Percentiles rank a stretch among this genome's conserved stretches.
phyloP scores from a whole-genome alignment of 2,113 vertebrate species.

The Hyperopisus bebe region DNA sequence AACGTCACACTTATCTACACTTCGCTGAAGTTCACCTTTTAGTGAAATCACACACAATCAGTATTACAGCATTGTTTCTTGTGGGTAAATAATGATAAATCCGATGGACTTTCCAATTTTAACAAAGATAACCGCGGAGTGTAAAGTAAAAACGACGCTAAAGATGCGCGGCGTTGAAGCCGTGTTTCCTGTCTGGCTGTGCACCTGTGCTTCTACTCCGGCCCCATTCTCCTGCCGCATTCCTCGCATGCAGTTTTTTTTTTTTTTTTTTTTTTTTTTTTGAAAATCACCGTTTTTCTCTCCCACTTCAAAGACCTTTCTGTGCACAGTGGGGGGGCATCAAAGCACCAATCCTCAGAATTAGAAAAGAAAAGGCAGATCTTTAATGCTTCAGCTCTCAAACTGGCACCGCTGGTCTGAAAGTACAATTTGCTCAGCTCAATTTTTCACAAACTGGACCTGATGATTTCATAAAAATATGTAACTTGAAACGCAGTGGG shows the following conservation, averaged over 20 bases:
- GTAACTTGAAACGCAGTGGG: conserved; percentile 33
- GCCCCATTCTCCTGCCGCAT: conserved; percentile 12
- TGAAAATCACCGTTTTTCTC: conserved; percentile 58
- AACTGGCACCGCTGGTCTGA: conserved; percentile 56
- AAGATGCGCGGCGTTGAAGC: neutral
- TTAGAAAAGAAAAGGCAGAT: conserved; percentile 66
- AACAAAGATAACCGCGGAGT: neutral
- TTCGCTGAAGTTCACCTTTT: neutral
- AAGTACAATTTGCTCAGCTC: conserved; percentile 35
- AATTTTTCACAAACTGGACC: conserved; percentile 27
- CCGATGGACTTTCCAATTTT: neutral
- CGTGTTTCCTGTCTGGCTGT: neutral
- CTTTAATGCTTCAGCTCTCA: conserved; percentile 69
- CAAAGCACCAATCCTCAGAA: conserved; percentile 71
- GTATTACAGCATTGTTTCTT: neutral
- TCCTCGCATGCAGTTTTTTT: neutral
- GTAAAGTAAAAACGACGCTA: neutral
- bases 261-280: conserved; percentile 44
- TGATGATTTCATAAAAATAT: conserved; percentile 45
- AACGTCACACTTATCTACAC: neutral
- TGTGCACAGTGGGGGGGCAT: conserved; percentile 71
- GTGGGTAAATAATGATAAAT: neutral
- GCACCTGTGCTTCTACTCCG: neutral
- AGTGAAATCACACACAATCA: neutral
- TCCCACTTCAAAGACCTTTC: conserved; percentile 64